A percentile compares a stretch with the other conserved stretches of the same genome.
Conservation (phyloP, 2,113 vertebrate species). For the Spilogale gracilis region DNA sequence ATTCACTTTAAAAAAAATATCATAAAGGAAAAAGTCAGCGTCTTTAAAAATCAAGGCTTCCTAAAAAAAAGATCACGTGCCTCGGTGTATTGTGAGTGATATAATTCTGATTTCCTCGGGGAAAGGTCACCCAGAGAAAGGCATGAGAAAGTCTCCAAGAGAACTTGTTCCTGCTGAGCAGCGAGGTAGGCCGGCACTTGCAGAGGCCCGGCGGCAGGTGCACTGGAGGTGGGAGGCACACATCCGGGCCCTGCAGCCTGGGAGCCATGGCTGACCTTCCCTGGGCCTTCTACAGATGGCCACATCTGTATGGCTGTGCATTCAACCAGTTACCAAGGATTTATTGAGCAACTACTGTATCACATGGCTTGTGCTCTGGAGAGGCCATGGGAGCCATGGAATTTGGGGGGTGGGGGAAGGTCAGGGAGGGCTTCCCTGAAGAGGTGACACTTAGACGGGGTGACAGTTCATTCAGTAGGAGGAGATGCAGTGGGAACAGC, state of each 20-base stretch:
- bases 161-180: neutral
- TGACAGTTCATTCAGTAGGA: neutral
- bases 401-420: neutral
- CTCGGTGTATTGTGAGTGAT: neutral
- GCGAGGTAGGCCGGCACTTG: fast-evolving
- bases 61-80: slow-evolving; percentile 52
- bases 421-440: neutral
- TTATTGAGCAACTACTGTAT: neutral
- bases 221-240: too few species aligned
- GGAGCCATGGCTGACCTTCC: neutral
- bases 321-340: neutral
- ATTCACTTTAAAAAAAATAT: slow-evolving; percentile 54
- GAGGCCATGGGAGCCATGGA: neutral
- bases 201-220: neutral
- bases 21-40: slow-evolving; percentile 50
- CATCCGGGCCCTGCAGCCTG: neutral
- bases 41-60: slow-evolving; percentile 52
- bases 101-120: neutral
- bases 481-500: neutral
- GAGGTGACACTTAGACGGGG: neutral
- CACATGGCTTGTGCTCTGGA: neutral
- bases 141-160: neutral
- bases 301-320: neutral
- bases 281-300: neutral
- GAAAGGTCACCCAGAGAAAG: neutral